Evolutionary conservation across 2,113 vertebrate genomes (phyloP), one percentile per base, ranked within the genome.

Genomic region (Austrofundulus limnaeus): DNA sequence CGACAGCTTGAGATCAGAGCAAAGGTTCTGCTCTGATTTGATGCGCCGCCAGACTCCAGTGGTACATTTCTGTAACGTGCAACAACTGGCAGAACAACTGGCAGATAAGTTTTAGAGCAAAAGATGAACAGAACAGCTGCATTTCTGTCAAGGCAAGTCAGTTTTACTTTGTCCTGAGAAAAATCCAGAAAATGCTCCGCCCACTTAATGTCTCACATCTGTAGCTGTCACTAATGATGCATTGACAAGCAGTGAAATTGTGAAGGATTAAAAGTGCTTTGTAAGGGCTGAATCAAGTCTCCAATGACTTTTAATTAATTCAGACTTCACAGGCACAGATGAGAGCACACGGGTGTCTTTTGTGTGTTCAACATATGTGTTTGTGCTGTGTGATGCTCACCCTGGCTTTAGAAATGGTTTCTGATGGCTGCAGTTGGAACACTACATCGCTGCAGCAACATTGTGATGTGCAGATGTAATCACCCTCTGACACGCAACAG

Each of bases 391-490:
- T 70, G 72, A 78, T 72, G 72, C 56, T 47, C 47, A 51, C 65
- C 66, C 55, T 60, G 48, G 34, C 67, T 42, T 34, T 37, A 34
- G 48, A 67, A 51, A 48, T 76, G 68, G n/a, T n/a, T 61, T 81
- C 68, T 60, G 72, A 83, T 82, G 57, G 75, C 66, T 78, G 81
- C 72, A 65, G 80, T 82, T 57, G 56, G 77, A 84, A 55, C 58
- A 46, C 54, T 76, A 62, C 61, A 77, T 59, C 55, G 52, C 65
- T 59, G 66, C 82, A 76, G 75, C 66, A 64, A 74, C 82, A 78
- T 86, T 75, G 67, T 81, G 70, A 81, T 76, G 82, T 70, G 56
- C 61, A 63, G 56, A 78, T 78, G 85, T 89, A 85, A 88, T 83
- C 74, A 48, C 56, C 58, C 56, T 80, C 49, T 79, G 76, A 87